Evolutionary conservation across 2,797 vertebrate species (phyloP).

Genomic region (Cirrhinus mrigala): DNA sequence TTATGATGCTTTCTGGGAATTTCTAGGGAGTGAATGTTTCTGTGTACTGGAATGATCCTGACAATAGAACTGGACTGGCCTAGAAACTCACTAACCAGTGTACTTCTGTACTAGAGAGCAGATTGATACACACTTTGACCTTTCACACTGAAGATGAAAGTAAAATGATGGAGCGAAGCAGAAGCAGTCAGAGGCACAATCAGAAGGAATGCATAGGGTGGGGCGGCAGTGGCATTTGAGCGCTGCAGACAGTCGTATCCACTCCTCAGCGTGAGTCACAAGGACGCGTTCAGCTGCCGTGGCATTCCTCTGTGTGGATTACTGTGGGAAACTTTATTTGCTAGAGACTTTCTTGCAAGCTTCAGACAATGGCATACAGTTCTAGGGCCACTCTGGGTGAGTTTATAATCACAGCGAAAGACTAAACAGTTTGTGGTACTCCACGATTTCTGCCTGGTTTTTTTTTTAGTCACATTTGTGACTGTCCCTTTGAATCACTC

Average conservation of each 20-base stretch:
- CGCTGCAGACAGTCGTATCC: slow-evolving; percentile 60
- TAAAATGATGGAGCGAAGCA: slow-evolving; percentile 62
- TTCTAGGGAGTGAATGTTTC: not conserved
- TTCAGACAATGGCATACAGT: slow-evolving; percentile 49
- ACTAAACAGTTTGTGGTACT: slow-evolving; percentile 13
- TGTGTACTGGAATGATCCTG: not conserved
- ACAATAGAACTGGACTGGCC: not conserved
- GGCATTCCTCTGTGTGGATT: slow-evolving; percentile 58
- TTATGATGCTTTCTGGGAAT: not conserved
- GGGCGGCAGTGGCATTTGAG: slow-evolving; percentile 79
- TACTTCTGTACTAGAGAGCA: not conserved
- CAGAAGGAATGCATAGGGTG: slow-evolving; percentile 78
- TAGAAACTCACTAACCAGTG: not conserved
- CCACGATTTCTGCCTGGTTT: not conserved
- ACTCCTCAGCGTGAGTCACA: slow-evolving; percentile 74
- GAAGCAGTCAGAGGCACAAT: slow-evolving; percentile 63
- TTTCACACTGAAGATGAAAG: slow-evolving; percentile 45
- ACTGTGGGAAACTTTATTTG: slow-evolving; percentile 49
- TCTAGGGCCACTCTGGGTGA: slow-evolving; percentile 15
- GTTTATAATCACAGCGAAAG: slow-evolving; percentile 13
- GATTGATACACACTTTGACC: slow-evolving; percentile 32
- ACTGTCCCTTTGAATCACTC: slow-evolving; percentile 4
- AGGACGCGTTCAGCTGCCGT: slow-evolving; percentile 78
- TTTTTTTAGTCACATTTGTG: not conserved
- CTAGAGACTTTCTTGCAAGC: slow-evolving; percentile 32